Base-by-base conservation (phyloP, 2,113 vertebrate genomes). In the Oceanites oceanicus region DNA sequence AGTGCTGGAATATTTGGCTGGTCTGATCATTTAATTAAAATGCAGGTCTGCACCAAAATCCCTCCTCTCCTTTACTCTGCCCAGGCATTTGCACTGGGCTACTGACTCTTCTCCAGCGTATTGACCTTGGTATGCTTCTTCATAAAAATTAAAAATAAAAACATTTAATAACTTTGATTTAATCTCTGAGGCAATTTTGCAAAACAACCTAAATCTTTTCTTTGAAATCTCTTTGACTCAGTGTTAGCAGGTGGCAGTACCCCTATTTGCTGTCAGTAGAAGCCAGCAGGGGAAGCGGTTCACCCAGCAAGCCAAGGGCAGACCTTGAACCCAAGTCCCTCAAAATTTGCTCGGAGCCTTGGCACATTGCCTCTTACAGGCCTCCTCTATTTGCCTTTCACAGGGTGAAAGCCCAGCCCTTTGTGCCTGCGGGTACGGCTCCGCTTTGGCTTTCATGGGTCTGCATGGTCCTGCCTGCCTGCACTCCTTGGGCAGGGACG, bases 361-460 rank as follows among this genome's bases (percentile, higher is more conserved):
- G 92, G 81, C 86, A 86, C 10, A 2, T 11, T 66, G 45, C 84
- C 81, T 79, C 30, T 47, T 26, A 29, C 29, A 23, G n/a, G 12
- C 11, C 74, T 92, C 42, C 58, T 91, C 49, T 94, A 11, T 94
- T 95, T 94, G n/a, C 50, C 21, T 92, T 95, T 96, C 66, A 82
- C 66, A 82, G 62, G 49, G 34, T 47, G 56, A 70, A 82, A 91
- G n/a, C 66, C 53, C 32, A 75, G 45, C 6, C 49, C 50, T 90
- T 70, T 90, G 70, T 59, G 62, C 22, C 36, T 0, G 0, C 29
- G 53, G 77, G 22, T 55, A 76, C 0, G 0, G 20, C 59, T 82
- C 40, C 13, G 15, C 36, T 72, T 68, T 61, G 77, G 32, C 58
- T 94, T 85, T n/a, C 19, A 10, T 0, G 3, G 26, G 10, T 75